Conservation (phyloP, 2,113 vertebrate genomes). For the Pelusios castaneus region DNA sequence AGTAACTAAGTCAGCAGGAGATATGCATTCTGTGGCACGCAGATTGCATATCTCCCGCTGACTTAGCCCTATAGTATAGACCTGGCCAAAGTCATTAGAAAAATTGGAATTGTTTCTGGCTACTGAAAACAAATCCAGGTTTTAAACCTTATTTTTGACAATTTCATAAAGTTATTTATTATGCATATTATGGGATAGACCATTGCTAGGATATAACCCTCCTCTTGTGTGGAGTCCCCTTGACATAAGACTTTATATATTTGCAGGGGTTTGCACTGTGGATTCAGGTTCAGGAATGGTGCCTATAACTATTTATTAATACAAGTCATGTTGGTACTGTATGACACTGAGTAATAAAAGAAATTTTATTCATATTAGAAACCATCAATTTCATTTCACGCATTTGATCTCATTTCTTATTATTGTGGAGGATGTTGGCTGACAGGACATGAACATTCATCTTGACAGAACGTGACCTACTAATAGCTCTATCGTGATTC, state of each 20-base stretch:
- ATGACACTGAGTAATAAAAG: neutral
- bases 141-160: neutral
- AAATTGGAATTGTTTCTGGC: neutral
- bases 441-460: neutral
- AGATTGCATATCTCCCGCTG: too few species aligned
- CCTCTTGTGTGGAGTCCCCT: neutral
- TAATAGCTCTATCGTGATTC: neutral
- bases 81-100: neutral
- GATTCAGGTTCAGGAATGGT: constrained; percentile 10
- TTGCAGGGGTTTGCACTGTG: neutral
- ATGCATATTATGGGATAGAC: neutral
- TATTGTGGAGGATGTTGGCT: neutral
- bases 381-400: neutral
- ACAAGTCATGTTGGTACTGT: neutral
- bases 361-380: neutral
- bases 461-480: neutral
- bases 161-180: neutral
- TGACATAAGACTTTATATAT: neutral
- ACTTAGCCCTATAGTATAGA: too few species aligned
- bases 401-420: neutral
- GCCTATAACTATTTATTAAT: constrained; percentile 1
- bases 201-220: neutral
- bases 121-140: neutral
- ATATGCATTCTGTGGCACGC: too few species aligned
- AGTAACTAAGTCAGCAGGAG: too few species aligned